Base-by-base conservation (phyloP, 2,113 vertebrate species). In the Nipponia nippon region DNA sequence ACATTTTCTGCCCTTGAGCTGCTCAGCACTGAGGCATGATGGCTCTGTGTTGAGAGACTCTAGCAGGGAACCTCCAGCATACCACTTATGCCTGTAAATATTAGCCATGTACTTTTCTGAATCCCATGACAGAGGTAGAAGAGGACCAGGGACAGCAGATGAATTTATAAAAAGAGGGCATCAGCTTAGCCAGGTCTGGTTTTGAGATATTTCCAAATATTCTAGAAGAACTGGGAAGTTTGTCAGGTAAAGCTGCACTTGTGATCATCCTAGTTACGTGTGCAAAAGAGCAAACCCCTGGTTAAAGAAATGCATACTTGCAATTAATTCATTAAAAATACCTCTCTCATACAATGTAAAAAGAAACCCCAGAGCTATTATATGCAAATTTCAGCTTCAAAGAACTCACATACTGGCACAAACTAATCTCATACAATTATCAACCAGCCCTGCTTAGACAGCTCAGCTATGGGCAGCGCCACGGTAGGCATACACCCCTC, bases 41-140 rank as follows among this genome's bases (percentile, higher is more conserved):
- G 21, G 25, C 21, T 58, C 49, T 38, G 29, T 18, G 3, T 18
- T 49, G n/a, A 79, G 21, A 42, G 8, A 38, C 10, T 21, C 2
- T 15, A 22, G 46, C 23, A 72, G 18, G 53, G n/a, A 59, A 72
- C n/a, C 27, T 80, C 47, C 34, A 34, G 22, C 38, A 36, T 6
- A 53, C 11, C 2, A 0, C 1, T 0, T 9, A 27, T 13, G 9
- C 23, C 40, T 40, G 22, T 19, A 40, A 67, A 32, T 30, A 81
- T 40, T 22, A 80, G 46, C n/a, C 80, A 65, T 5, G 23, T 21
- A 26, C 34, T 76, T 56, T 42, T 55, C 52, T 1, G 3, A 46
- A 87, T 56, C 17, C 56, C 58, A n/a, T 34, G 9, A 46, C 10
- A 55, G 47, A 87, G 17, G 10, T 3, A 53, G 53, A 66, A 67